Conservation (phyloP, 2,888 invertebrate species). For the Drosophila paranaensis region DNA sequence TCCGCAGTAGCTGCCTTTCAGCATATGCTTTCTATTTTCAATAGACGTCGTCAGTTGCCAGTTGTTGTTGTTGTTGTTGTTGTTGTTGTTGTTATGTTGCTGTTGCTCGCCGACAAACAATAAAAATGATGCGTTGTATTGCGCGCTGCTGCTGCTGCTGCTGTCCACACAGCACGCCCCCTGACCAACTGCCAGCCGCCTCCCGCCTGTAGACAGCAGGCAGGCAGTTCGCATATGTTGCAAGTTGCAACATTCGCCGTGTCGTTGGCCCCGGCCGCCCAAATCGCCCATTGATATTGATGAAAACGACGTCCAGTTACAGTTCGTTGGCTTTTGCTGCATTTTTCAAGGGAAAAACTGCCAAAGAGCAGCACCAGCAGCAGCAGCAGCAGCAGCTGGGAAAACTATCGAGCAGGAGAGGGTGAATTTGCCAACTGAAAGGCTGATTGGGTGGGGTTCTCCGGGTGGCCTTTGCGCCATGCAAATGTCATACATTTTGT, state of each 20-base stretch:
- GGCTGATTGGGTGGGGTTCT: conserved; percentile 10
- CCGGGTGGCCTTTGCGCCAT: conserved; percentile 50
- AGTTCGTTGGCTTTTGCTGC: conserved; percentile 75
- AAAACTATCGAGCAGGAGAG: background rate
- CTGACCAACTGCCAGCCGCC: conserved; percentile 11
- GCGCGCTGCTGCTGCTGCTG: conserved; percentile 64
- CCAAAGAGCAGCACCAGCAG: conserved; percentile 45
- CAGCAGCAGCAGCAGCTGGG: conserved; percentile 22
- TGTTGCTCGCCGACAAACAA: conserved; percentile 67
- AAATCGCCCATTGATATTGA: conserved; percentile 74
- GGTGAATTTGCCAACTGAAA: conserved; percentile 37
- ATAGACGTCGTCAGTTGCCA: conserved; percentile 67
- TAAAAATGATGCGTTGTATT: conserved; percentile 77
- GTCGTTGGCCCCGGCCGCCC: conserved; percentile 46
- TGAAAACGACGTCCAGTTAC: conserved; percentile 79
- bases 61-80: conserved; percentile 35
- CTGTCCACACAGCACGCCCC: conserved; percentile 60
- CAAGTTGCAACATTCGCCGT: conserved; percentile 65
- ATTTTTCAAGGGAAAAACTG: conserved; percentile 68
- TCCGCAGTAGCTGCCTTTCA: conserved; percentile 63
- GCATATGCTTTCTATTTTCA: conserved; percentile 74
- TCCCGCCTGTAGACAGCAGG: conserved; percentile 30
- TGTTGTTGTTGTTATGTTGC: conserved; percentile 31
- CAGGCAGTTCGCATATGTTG: conserved; percentile 71
- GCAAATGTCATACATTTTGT: conserved; percentile 75